phyloP scores from a whole-genome alignment of 2,888 invertebrate species.

The Lamproptera curius region DNA sequence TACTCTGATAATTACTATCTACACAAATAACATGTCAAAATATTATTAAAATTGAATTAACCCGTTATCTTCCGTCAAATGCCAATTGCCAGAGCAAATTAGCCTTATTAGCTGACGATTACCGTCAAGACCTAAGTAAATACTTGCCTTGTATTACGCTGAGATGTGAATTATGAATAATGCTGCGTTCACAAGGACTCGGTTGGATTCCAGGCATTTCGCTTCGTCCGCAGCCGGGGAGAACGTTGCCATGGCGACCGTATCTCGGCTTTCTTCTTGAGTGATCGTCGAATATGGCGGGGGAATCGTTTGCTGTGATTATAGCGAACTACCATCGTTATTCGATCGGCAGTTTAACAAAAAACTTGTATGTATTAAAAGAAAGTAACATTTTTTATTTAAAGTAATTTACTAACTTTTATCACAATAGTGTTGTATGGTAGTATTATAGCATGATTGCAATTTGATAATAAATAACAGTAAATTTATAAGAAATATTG shows the following conservation, averaged over 20 bases:
- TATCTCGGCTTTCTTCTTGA: conserved; percentile 63
- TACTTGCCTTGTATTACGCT: conserved; percentile 19
- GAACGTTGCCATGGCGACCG: conserved; percentile 49
- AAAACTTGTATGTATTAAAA: no score
- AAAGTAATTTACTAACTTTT: no score
- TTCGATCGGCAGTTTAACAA: conserved; percentile 25
- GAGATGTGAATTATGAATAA: conserved; percentile 20
- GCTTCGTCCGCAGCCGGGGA: conserved; percentile 22
- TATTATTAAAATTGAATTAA: conserved; percentile 6
- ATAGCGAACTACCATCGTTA: conserved; percentile 32
- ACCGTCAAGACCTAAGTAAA: conserved; percentile 18
- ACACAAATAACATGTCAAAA: no score
- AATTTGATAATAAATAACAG: no score
- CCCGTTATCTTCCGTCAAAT: conserved; percentile 1
- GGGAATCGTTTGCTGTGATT: conserved; percentile 31
- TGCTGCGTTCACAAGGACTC: conserved; percentile 20
- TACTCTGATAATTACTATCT: no score
- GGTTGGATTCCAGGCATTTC: conserved; percentile 14
- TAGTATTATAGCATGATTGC: no score
- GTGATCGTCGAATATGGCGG: conserved; percentile 46
- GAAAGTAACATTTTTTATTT: no score
- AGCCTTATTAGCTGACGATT: conserved; percentile 2
- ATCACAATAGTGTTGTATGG: no score
- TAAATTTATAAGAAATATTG: no score
- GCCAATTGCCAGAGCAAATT: conserved; percentile 10